Conservation (phyloP, 2,113 vertebrate genomes). For the Rhadina sibilatrix region DNA sequence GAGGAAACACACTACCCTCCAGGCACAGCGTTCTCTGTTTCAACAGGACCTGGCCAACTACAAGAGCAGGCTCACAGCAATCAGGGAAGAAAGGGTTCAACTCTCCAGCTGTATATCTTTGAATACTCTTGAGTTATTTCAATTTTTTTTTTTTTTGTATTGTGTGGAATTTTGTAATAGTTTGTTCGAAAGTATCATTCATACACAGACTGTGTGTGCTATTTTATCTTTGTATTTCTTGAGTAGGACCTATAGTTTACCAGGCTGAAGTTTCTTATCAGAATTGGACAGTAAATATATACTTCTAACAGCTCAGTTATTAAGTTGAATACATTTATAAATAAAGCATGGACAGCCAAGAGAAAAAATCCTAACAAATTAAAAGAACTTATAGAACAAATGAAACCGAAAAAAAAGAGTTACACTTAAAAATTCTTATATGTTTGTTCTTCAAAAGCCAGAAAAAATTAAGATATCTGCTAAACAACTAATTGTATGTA, state of each 20-base stretch:
- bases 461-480: not conserved
- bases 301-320: not conserved
- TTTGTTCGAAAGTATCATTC: not conserved
- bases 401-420: not conserved
- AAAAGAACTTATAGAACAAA: not conserved
- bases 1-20: not conserved
- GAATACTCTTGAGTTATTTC: not conserved
- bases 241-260: not conserved
- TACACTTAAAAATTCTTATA: not conserved
- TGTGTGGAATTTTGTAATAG: not conserved
- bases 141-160: not conserved
- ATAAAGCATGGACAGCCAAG: not conserved
- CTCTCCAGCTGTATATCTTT: not conserved
- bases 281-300: not conserved
- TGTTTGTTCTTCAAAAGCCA: not conserved
- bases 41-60: not conserved
- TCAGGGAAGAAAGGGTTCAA: not conserved
- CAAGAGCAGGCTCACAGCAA: not conserved
- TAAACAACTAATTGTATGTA: not conserved
- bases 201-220: not conserved
- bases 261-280: not conserved
- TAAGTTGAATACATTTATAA: not conserved
- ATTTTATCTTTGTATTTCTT: not conserved
- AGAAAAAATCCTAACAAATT: not conserved
- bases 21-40: not conserved